Evolutionary conservation across 2,797 vertebrate species (phyloP).

Genomic region (Molossus alvarezi): DNA sequence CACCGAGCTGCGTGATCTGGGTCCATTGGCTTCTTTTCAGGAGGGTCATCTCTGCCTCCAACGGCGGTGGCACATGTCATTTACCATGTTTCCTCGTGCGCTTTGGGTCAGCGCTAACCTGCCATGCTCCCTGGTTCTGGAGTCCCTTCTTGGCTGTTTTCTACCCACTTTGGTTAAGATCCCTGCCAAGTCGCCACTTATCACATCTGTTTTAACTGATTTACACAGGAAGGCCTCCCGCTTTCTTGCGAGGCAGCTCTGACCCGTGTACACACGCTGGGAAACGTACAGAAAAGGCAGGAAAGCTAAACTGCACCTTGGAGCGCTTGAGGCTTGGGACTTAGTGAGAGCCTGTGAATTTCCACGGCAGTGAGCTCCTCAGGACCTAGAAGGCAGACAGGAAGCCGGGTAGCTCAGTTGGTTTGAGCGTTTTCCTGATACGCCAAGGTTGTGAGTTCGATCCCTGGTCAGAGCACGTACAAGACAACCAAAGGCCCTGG

Average conservation of each 20-base stretch:
- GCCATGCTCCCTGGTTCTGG: background rate
- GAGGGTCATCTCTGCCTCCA: rapidly evolving
- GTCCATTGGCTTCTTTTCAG: rapidly evolving
- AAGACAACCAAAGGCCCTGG: background rate
- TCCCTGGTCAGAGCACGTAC: background rate
- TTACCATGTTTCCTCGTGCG: rapidly evolving
- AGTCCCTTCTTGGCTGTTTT: rapidly evolving
- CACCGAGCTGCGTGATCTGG: rapidly evolving
- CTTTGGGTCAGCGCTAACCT: background rate
- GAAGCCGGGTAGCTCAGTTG: background rate
- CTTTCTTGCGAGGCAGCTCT: background rate
- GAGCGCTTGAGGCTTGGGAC: background rate
- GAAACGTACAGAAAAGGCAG: background rate
- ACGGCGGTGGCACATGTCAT: rapidly evolving
- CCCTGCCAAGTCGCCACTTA: rapidly evolving
- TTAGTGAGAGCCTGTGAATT: background rate
- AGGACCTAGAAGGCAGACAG: background rate
- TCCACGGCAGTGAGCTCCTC: background rate
- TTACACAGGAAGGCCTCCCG: background rate
- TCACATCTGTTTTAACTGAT: too few species aligned
- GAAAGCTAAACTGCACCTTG: background rate
- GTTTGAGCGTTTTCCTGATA: background rate
- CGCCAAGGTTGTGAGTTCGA: too few species aligned
- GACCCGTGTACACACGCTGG: too few species aligned
- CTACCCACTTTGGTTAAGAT: rapidly evolving